Percentiles rank a stretch among this genome's conserved stretches.
Conservation (phyloP, 2,888 invertebrate species). For the Acleris literana region DNA sequence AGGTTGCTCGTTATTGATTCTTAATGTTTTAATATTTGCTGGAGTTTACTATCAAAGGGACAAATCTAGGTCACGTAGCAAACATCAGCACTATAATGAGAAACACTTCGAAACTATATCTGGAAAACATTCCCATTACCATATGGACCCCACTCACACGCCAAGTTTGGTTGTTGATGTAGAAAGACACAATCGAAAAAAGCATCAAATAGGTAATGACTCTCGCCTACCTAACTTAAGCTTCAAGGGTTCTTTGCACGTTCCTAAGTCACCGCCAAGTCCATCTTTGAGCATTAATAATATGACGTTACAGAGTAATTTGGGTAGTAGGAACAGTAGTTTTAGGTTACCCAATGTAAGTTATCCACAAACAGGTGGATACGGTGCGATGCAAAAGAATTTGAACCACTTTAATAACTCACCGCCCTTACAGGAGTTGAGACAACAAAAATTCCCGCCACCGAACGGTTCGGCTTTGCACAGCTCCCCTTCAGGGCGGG, state of each 20-base stretch:
- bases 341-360: slow-evolving; percentile 74
- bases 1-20: slow-evolving; percentile 90
- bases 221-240: slow-evolving; percentile 81
- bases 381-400: slow-evolving; percentile 85
- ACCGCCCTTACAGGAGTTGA: slow-evolving; percentile 78
- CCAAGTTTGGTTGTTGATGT: slow-evolving; percentile 93
- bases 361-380: slow-evolving; percentile 74
- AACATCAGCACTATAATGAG: slow-evolving; percentile 89
- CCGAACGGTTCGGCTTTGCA: slow-evolving; percentile 84
- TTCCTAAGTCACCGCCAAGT: slow-evolving; percentile 84
- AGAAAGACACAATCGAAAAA: slow-evolving; percentile 83
- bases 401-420: slow-evolving; percentile 80
- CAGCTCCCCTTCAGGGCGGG: slow-evolving; percentile 63
- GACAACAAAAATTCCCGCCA: slow-evolving; percentile 84
- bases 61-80: slow-evolving; percentile 86
- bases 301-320: slow-evolving; percentile 77
- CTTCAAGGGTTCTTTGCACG: slow-evolving; percentile 83
- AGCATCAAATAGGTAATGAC: slow-evolving; percentile 76
- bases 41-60: slow-evolving; percentile 93
- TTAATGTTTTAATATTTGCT: slow-evolving; percentile 92
- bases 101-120: slow-evolving; percentile 90
- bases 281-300: slow-evolving; percentile 84
- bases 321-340: slow-evolving; percentile 81
- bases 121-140: slow-evolving; percentile 90
- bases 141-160: slow-evolving; percentile 89